Conservation (phyloP, 2,113 vertebrate genomes). For the Dipodomys merriami region DNA sequence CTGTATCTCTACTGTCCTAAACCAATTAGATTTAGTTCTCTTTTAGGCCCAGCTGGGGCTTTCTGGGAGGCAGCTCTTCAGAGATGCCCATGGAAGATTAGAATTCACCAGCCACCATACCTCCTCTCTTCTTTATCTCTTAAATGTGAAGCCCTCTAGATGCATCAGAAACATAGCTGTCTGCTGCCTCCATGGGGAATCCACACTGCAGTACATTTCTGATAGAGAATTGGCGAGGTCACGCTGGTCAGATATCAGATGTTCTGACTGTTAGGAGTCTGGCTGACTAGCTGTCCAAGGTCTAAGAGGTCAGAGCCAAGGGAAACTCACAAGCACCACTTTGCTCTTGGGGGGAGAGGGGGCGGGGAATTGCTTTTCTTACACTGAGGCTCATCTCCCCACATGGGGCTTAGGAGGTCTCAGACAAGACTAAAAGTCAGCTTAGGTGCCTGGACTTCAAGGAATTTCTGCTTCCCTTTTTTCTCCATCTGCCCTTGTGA, state of each 20-base stretch:
- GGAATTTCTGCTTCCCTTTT: neutral
- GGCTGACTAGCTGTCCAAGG: neutral
- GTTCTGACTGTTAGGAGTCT: neutral
- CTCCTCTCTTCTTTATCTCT: neutral
- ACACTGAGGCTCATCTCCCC: neutral
- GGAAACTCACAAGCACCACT: neutral
- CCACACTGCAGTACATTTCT: neutral
- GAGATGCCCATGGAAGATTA: slow-evolving; percentile 24
- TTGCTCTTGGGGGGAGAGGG: neutral
- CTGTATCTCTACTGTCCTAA: neutral
- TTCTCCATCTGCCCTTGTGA: neutral
- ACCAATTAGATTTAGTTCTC: slow-evolving; percentile 25
- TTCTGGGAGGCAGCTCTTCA: slow-evolving; percentile 38
- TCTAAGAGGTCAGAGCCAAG: neutral
- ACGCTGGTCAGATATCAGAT: rapidly evolving
- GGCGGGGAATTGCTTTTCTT: neutral
- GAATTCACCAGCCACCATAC: neutral
- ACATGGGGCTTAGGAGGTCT: neutral
- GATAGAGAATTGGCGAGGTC: neutral
- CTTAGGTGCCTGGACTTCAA: neutral
- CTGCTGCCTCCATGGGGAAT: neutral
- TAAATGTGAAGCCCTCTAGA: neutral
- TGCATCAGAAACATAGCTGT: neutral
- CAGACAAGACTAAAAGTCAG: neutral
- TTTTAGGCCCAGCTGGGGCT: slow-evolving; percentile 1